phyloP scores from a whole-genome alignment of 2,113 vertebrate genomes.

The Delphinus delphis region DNA sequence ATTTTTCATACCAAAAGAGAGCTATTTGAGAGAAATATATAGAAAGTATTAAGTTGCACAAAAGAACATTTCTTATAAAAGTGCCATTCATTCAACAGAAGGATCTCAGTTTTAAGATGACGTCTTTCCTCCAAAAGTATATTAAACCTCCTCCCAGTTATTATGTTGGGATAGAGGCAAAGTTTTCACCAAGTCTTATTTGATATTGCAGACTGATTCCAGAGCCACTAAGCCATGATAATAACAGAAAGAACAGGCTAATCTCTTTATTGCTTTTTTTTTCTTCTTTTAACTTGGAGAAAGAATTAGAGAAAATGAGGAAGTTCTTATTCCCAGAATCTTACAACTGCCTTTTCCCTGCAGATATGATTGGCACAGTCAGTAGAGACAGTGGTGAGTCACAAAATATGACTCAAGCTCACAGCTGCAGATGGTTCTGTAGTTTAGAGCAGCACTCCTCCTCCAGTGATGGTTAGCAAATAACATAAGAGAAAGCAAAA shows the following conservation, averaged over 20 bases:
- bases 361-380: background rate
- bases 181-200: background rate
- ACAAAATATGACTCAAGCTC: background rate
- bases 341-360: background rate
- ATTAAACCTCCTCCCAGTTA: background rate
- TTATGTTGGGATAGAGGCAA: background rate
- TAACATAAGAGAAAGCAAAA: background rate
- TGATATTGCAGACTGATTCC: background rate
- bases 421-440: background rate
- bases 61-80: conserved; percentile 13
- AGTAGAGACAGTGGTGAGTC: background rate
- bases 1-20: conserved; percentile 32
- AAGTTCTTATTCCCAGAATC: background rate
- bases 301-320: conserved; percentile 12
- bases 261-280: background rate
- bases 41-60: background rate
- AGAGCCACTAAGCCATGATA: background rate
- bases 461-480: background rate
- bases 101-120: conserved; percentile 25
- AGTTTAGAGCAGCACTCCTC: background rate
- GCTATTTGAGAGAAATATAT: conserved; percentile 6
- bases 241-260: background rate
- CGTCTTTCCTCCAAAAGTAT: background rate
- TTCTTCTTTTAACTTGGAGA: background rate
- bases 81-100: conserved; percentile 43